Base-by-base conservation (phyloP, 1,140 invertebrate species). In the Bathynomus jamesi region DNA sequence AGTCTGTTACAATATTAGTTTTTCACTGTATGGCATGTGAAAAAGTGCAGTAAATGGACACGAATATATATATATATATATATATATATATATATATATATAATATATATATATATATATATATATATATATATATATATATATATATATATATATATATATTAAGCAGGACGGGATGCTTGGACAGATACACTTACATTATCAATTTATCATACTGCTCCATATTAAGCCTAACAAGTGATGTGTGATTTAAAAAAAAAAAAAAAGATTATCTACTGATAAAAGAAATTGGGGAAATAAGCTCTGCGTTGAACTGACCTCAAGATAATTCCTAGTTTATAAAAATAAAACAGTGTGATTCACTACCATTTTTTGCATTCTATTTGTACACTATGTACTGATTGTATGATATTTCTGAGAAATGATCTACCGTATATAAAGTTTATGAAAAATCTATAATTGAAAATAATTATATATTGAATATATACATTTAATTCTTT, bases 401-500 rank as follows among this genome's bases (percentile, higher is more conserved):
- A 53, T 53, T 53, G 40, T 21, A 2, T 53, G 13, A 53, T n/a
- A 53, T 53, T 53, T 53, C 21, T 53, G 40, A 53, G 13, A 21
- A 53, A 17, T 11, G 21, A 53, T 53, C 11, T 2, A 2, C 11
- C 40, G 40, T 65, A 28, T 65, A 28, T 65, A 65, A 28, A 28
- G 25, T 28, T 65, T 28, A 28, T 11, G 25, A 65, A 28, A 65
- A 10, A 65, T 65, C 25, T 28, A 65, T 65, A 65, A 10, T 28
- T 65, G 29, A 10, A 65, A 28, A 65, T 28, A 65, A 28, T 28
- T 28, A 65, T 65, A 65, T 65, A 65, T 65, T 65, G 17, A 28
- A 28, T 65, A 28, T 65, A 28, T 65, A 28, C 29, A 28, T 65
- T 10, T 65, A 28, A 21, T 4, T 61, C 4, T 61, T 4, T 61